These are phyloP conservation scores for Nylanderia fulva DNA, from an alignment of 1,140 invertebrate genomes.

Conservation along the genomic window DNA sequence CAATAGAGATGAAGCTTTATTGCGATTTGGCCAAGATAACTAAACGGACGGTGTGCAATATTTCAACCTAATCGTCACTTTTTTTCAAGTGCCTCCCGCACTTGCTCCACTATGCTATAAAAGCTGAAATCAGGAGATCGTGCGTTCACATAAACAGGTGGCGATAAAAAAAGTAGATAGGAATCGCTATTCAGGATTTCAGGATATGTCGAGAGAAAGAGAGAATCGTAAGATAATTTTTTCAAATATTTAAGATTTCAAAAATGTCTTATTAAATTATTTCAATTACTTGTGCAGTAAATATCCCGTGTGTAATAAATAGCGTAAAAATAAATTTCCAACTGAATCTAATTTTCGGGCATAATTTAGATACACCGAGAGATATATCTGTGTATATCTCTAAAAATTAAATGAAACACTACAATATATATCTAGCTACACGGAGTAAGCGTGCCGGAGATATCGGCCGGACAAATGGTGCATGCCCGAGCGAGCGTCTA, in stretches of 20 bases:
- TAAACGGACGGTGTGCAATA: constrained; percentile 48
- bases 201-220: background rate
- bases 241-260: background rate
- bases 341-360: background rate
- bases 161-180: background rate
- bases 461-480: constrained; percentile 34
- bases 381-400: background rate
- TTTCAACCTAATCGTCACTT: constrained; percentile 8
- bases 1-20: constrained; percentile 57
- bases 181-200: background rate
- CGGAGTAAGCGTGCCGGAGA: background rate
- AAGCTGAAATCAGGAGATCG: constrained; percentile 29
- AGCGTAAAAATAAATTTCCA: background rate
- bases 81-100: background rate
- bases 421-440: background rate
- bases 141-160: background rate
- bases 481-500: constrained; percentile 9
- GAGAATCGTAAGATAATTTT: background rate
- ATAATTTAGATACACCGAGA: background rate
- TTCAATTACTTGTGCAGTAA: background rate
- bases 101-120: background rate
- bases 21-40: constrained; percentile 49
- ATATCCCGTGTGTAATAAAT: too few species aligned
- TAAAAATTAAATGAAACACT: constrained; percentile 9
- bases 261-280: background rate